phyloP scores from a whole-genome alignment of 2,797 vertebrate genomes.

The Cryptoblepharus egeriae region DNA sequence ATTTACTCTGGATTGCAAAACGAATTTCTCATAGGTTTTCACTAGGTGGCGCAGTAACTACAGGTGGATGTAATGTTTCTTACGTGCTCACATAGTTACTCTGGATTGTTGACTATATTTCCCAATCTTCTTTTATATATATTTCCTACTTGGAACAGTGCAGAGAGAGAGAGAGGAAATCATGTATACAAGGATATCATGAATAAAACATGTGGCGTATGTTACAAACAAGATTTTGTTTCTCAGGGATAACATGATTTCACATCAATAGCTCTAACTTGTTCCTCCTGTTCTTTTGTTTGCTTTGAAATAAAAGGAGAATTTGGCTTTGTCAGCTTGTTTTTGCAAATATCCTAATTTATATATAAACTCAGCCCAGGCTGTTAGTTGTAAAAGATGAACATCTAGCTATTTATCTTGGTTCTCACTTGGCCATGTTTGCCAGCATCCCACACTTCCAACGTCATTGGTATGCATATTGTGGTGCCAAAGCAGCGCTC shows the following conservation, averaged over 20 bases:
- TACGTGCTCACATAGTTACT: too few relatives aligned
- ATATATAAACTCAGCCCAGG: slow-evolving; percentile 25
- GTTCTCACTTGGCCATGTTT: slow-evolving; percentile 21
- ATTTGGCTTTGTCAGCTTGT: slow-evolving; percentile 48
- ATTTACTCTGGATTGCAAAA: too few relatives aligned
- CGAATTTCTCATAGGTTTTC: too few relatives aligned
- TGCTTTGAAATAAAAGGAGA: slow-evolving; percentile 4
- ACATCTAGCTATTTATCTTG: slow-evolving; percentile 26
- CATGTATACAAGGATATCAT: slow-evolving; percentile 46
- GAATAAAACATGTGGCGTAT: slow-evolving; percentile 30
- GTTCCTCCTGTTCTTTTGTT: neutral
- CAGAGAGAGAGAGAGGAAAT: slow-evolving; percentile 19
- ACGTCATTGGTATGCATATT: slow-evolving; percentile 1
- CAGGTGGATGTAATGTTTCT: too few relatives aligned
- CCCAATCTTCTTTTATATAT: slow-evolving; percentile 7
- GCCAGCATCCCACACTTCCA: slow-evolving; percentile 37
- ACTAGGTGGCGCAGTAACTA: too few relatives aligned
- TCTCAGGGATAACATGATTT: slow-evolving; percentile 43
- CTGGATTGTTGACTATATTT: too few relatives aligned
- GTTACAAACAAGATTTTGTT: slow-evolving; percentile 46
- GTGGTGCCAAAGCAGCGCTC: slow-evolving; percentile 22
- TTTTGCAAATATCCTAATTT: slow-evolving; percentile 55
- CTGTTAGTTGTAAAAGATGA: slow-evolving; percentile 36
- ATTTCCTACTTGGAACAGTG: slow-evolving; percentile 8
- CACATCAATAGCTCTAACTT: neutral